A percentile compares a stretch with the other conserved stretches of the same genome.
Evolutionary conservation across 2,797 vertebrate genomes (phyloP).

Genomic region (Chaetophractus vellerosus): DNA sequence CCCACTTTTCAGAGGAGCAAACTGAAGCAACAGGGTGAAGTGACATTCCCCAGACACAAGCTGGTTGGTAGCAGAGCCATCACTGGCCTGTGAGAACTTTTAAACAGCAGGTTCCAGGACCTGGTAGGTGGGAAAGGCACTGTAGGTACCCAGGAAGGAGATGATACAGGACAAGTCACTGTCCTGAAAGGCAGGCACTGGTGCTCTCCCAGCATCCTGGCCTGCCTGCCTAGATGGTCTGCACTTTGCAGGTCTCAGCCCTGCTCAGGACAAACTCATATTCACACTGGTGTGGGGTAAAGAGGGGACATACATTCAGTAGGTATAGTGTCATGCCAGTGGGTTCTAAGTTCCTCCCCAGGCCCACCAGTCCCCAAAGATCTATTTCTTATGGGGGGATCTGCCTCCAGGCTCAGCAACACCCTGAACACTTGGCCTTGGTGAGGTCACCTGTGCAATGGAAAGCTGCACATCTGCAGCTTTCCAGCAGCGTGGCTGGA

Average conservation of each 20-base stretch:
- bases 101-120: slow-evolving; percentile 95
- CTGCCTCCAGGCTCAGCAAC: no score
- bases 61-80: no score
- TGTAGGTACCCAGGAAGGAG: slow-evolving; percentile 98
- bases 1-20: no score
- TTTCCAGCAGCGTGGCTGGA: no score
- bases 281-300: slow-evolving; percentile 90
- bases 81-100: no score
- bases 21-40: not conserved
- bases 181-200: slow-evolving; percentile 94
- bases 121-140: slow-evolving; percentile 97
- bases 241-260: slow-evolving; percentile 97
- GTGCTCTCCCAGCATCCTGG: slow-evolving; percentile 96
- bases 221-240: slow-evolving; percentile 97
- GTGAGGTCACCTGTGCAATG: no score
- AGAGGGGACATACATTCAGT: accelerated
- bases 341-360: no score
- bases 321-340: no score
- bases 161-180: slow-evolving; percentile 99
- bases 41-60: not conserved
- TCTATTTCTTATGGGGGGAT: no score
- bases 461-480: no score
- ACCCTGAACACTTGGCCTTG: no score
- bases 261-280: slow-evolving; percentile 94
- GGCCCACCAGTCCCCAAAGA: no score